Evolutionary conservation across 2,113 vertebrate genomes (phyloP), one percentile per base, ranked within the genome.

Genomic region (Carettochelys insculpta): DNA sequence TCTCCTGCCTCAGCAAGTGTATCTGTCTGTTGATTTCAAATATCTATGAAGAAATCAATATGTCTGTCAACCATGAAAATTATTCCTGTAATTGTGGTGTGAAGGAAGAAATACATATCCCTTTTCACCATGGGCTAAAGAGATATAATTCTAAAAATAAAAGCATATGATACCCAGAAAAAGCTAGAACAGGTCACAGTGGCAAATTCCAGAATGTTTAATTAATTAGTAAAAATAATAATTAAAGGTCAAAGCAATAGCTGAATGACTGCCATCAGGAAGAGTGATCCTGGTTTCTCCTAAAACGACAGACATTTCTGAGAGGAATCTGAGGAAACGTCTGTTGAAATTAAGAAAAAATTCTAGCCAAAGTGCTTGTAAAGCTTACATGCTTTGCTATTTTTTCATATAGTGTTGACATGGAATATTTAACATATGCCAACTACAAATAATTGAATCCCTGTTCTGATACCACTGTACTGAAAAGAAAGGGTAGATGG

Each of bases 131-230:
- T 94, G 84, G 77, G 17, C 56, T 92, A 79, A 79, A 87, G 41
- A 50, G 84, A 79, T 85, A 81, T 1, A 9, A 19, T 78, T 83
- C 86, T 95, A 95, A 96, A 97, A 97, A 83, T 82, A 95, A 96
- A 92, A 97, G 90, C 51, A 91, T 68, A 68, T 38, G n/a, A 22
- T 65, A 34, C 58, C 34, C 31, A 97, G 97, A 82, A 95, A 96
- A 92, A 97, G 90, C 50, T 91, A 89, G 78, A 85, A 65, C n/a
- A 96, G 91, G 95, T 94, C 93, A 88, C 90, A 95, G 77, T 50
- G 89, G 85, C 84, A 94, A 96, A 90, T 45, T 91, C 92, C 3
- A 54, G 52, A 88, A 83, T 2, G 51, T 52, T 51, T 87, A 90
- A 88, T 95, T 93, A 86, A 92, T 88, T 89, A 91, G 82, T 73